Evolutionary conservation across 2,888 invertebrate species (phyloP).

Genomic region (Pyrrhia umbra): DNA sequence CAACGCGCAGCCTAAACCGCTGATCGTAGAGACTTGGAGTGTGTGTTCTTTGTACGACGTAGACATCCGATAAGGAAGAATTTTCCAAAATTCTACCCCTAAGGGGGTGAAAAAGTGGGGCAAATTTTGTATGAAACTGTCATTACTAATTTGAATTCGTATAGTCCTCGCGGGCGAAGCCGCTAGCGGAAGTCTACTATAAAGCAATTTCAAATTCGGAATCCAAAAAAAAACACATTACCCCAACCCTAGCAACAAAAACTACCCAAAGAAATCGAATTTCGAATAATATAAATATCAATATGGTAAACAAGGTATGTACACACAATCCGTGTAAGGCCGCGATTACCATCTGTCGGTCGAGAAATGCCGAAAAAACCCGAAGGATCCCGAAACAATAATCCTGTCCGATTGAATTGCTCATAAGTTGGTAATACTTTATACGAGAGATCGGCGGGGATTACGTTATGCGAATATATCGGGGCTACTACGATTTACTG

Average conservation of each 20-base stretch:
- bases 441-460: conserved; percentile 56
- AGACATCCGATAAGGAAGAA: too few species aligned
- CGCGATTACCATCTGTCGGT: conserved; percentile 63
- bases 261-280: conserved; percentile 15
- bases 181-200: too few species aligned
- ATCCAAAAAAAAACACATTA: neutral
- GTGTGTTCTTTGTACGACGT: too few species aligned
- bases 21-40: too few species aligned
- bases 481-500: conserved; percentile 41
- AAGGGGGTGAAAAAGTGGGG: too few species aligned
- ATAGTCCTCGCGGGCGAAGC: too few species aligned
- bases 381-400: conserved; percentile 59
- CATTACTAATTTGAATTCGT: too few species aligned
- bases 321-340: conserved; percentile 49
- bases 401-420: conserved; percentile 65
- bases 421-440: conserved; percentile 68
- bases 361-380: conserved; percentile 43
- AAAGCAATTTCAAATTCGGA: neutral
- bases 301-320: conserved; percentile 59
- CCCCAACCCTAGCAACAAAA: conserved; percentile 5
- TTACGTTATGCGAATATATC: conserved; percentile 58
- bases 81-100: too few species aligned
- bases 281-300: conserved; percentile 63
- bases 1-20: too few species aligned
- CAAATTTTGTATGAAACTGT: too few species aligned